Conservation (phyloP, 2,797 vertebrate genomes). For the Glyptemys insculpta region DNA sequence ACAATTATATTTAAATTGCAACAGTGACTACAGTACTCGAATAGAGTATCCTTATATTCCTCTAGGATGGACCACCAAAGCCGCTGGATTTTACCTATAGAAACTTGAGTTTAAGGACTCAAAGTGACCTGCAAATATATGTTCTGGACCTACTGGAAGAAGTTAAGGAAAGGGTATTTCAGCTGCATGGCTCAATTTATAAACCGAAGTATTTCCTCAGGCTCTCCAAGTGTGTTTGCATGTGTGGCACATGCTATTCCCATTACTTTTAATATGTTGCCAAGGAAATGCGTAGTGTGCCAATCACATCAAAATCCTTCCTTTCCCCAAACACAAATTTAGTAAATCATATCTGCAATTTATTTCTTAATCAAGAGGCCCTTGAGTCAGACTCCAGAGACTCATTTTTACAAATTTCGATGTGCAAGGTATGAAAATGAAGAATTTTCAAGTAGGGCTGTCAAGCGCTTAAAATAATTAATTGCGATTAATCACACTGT, state of each 20-base stretch:
- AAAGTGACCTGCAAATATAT: background rate
- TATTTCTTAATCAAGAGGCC: constrained; percentile 79
- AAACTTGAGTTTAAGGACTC: background rate
- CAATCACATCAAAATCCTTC: constrained; percentile 55
- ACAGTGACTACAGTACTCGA: background rate
- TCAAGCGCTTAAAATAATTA: too few relatives aligned
- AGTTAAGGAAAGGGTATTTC: background rate
- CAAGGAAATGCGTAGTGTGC: constrained; percentile 54
- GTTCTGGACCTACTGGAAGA: background rate
- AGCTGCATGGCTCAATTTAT: background rate
- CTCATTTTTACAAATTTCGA: constrained; percentile 62
- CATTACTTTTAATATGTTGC: constrained; percentile 58
- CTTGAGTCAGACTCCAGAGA: constrained; percentile 72
- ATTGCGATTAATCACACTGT: too few relatives aligned
- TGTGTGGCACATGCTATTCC: constrained; percentile 2
- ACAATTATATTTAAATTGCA: background rate
- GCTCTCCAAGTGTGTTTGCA: background rate
- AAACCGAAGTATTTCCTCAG: background rate
- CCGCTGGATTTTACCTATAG: background rate
- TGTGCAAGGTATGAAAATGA: constrained; percentile 62
- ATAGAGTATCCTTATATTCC: background rate
- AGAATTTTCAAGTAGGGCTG: background rate
- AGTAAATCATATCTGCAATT: constrained; percentile 75
- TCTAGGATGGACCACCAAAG: background rate
- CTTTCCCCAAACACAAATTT: constrained; percentile 75